Percentiles rank a stretch among this genome's conserved stretches.
These are phyloP conservation scores for Drosophila sproati DNA, from an alignment of 1,140 invertebrate species.

Conservation along the genomic window DNA sequence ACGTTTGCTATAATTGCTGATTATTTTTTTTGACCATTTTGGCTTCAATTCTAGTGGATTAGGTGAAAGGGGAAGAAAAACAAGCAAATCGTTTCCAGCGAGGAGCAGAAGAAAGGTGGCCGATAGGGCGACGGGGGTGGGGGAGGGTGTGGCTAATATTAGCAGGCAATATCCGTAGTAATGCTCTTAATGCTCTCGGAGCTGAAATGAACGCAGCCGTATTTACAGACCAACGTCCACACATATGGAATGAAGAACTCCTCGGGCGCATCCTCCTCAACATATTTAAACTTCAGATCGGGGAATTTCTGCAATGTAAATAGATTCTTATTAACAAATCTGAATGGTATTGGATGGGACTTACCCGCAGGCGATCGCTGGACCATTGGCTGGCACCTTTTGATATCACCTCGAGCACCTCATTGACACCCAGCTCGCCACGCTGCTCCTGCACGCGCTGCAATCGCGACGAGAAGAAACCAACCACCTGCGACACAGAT, in stretches of 20 bases:
- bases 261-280: slow-evolving; percentile 99
- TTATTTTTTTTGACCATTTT: slow-evolving; percentile 50
- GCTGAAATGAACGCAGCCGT: slow-evolving; percentile 93
- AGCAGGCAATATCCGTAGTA: slow-evolving; percentile 81
- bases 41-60: slow-evolving; percentile 56
- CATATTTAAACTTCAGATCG: slow-evolving; percentile 99
- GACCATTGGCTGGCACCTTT: slow-evolving; percentile 95
- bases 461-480: slow-evolving; percentile 93
- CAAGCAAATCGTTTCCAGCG: slow-evolving; percentile 11
- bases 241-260: slow-evolving; percentile 99
- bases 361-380: slow-evolving; percentile 94
- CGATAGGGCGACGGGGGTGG: slow-evolving; percentile 6
- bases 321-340: not conserved
- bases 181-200: slow-evolving; percentile 86
- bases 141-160: slow-evolving; percentile 54
- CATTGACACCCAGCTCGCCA: slow-evolving; percentile 90
- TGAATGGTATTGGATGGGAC: not conserved
- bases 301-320: slow-evolving; percentile 94
- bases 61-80: slow-evolving; percentile 26
- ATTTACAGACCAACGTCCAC: slow-evolving; percentile 95
- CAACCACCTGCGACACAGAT: slow-evolving; percentile 89
- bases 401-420: slow-evolving; percentile 94
- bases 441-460: slow-evolving; percentile 88
- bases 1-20: slow-evolving; percentile 25
- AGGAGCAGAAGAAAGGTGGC: slow-evolving; percentile 12